Evolutionary conservation across 2,888 invertebrate species (phyloP).

Genomic region (Euclidia mi): DNA sequence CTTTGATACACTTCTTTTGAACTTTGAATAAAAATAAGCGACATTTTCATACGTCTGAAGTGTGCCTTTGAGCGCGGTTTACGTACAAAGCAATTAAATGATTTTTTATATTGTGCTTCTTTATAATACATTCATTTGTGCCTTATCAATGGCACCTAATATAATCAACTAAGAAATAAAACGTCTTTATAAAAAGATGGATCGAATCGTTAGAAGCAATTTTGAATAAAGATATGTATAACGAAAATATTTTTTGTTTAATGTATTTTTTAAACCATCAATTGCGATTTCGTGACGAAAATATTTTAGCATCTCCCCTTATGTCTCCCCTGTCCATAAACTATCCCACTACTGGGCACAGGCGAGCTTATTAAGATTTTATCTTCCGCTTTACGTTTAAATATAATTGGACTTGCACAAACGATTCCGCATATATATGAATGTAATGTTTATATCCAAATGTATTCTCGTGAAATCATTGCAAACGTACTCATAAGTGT

Average conservation of each 20-base stretch:
- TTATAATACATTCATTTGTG: slow-evolving; percentile 28
- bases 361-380: no score
- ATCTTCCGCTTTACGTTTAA: slow-evolving; percentile 16
- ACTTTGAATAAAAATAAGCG: slow-evolving; percentile 66
- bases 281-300: slow-evolving; percentile 64
- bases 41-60: slow-evolving; percentile 66
- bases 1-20: slow-evolving; percentile 69
- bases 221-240: no score
- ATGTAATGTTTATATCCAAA: slow-evolving; percentile 46
- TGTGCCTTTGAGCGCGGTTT: slow-evolving; percentile 64
- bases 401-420: slow-evolving; percentile 65
- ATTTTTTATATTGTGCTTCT: slow-evolving; percentile 33
- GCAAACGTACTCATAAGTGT: no score
- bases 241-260: neutral
- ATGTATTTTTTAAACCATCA: slow-evolving; percentile 44
- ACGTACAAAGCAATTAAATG: slow-evolving; percentile 49
- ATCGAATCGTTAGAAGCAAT: no score
- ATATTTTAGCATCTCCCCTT: slow-evolving; percentile 66
- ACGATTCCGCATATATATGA: slow-evolving; percentile 57
- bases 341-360: no score
- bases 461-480: slow-evolving; percentile 27
- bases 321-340: slow-evolving; percentile 32
- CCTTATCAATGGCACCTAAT: neutral
- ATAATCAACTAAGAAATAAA: no score
- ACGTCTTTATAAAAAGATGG: no score